Evolutionary conservation across 2,797 vertebrate species (phyloP).

Genomic region (Microhierax caerulescens): DNA sequence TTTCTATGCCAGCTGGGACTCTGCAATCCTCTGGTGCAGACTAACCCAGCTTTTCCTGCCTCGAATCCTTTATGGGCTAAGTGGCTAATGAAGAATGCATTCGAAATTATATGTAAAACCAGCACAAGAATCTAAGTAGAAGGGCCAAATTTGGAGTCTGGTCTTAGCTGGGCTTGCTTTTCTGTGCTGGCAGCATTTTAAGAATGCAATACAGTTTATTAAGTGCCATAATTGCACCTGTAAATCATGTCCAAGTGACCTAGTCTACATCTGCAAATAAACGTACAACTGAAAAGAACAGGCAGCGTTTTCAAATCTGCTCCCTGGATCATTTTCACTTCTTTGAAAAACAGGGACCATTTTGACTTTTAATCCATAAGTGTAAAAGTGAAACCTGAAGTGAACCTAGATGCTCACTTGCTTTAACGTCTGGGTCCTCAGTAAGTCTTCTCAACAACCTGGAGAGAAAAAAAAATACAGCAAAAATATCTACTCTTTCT

Average conservation of each 20-base stretch:
- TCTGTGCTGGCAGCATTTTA: not conserved
- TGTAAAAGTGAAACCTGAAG: not conserved
- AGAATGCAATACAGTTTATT: not conserved
- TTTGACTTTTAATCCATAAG: not conserved
- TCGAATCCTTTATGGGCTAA: not conserved
- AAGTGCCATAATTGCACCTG: slow-evolving; percentile 1
- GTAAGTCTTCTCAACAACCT: not conserved
- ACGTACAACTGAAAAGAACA: not conserved
- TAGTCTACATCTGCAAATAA: not conserved
- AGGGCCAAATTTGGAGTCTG: not conserved
- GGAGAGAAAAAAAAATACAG: not conserved
- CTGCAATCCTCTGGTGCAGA: not conserved
- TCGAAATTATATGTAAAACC: slow-evolving; percentile 1
- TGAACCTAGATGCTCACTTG: not conserved
- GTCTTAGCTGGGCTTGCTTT: not conserved
- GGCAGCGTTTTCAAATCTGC: not conserved
- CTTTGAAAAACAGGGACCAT: not conserved
- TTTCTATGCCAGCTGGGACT: not conserved
- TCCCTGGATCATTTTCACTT: not conserved
- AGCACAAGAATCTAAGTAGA: not conserved
- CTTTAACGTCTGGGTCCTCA: not conserved
- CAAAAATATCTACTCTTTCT: not conserved
- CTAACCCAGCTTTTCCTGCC: not conserved
- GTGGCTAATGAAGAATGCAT: slow-evolving; percentile 13
- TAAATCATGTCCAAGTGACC: not conserved